Base-by-base conservation (phyloP, 1,140 invertebrate species). In the Lepidurus arcticus region DNA sequence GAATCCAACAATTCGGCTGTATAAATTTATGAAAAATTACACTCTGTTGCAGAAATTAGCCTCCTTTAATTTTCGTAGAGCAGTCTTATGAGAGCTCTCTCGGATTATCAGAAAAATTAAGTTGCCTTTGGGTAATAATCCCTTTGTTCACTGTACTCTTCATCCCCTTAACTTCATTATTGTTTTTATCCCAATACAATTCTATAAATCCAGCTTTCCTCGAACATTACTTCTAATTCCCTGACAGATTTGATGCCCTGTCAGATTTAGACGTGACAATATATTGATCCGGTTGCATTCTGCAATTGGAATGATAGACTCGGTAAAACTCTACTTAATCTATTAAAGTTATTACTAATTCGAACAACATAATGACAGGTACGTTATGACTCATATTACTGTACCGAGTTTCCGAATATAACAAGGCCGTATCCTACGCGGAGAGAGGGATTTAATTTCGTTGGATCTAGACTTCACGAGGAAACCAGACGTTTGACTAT, bases 51-150 rank as follows among this genome's bases (percentile, higher is more conserved):
- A 34, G 34, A 34, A 34, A 26, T 1, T 26, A 0, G 26, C 26
- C 1, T 26, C 1, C 26, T 26, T 26, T 26, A 26, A 1, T 26
- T 26, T 26, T 26, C 26, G 1, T 1, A 26, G 2, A 26, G 26
- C 26, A 1, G 26, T 26, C 26, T 26, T 24, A 24, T 24, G 24
- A 24, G 24, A 24, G 24, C 24, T 24, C 24, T 24, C 24, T 24
- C 24, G 24, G 24, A 24, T 24, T 24, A 24, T 24, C 24, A 24
- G 24, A 24, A 24, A 24, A 24, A 24, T 24, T 0, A 24, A 24
- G 24, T 24, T 24, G n/a, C n/a, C n/a, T 83, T 24, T 24, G 24
- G 24, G 24, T 24, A 24, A 24, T 24, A 24, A 1, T 24, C 24
- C 24, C 24, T 24, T 24, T 24, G 24, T 24, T 24, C 24, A 24